Base-by-base conservation (phyloP, 2,888 invertebrate species). In the Heterodera filipjevi region DNA sequence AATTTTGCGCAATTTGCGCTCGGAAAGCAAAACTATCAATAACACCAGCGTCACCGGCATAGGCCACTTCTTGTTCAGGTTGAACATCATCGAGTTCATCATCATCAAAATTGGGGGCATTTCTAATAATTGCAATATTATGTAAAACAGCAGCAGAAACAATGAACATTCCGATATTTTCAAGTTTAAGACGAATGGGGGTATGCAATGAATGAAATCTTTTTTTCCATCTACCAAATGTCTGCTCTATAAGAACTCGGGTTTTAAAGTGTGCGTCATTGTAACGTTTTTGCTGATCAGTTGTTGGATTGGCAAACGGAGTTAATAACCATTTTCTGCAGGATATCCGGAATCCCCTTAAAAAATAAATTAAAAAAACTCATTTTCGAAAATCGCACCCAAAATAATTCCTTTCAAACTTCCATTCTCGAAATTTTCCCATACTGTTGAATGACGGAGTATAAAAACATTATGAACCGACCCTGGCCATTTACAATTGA, bases 81-180 rank as follows among this genome's bases (percentile, higher is more conserved):
- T 71, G 71, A 71, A 30, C 35, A 71, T 71, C 71, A 33, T 39
- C 44, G 32, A 72, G 19, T 39, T 72, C 72, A 39, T 72, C 72
- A 0, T 32, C 72, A 39, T 53, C 19, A 39, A 72, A 53, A 59
- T 59, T n/a, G 0, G 72, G 72, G 6, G 32, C 14, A 6, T 59
- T 49, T 3, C 72, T 39, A 39, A 53, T 32, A 72, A 39, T 72
- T 32, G 72, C 39, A 39, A 72, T 77, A 33, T 77, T 77, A 27
- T 77, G 77, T 19, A 77, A 39, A 10, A 77, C 78, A 16, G 78
- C 77, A 14, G 30, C 39, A 10, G 77, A 78, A 35, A 70, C 35
- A n/a, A 77, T 77, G 10, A 77, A 73, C 22, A 44, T 77, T 2
- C 76, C 76, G 27, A 77, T 44, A 49, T 30, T 39, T 35, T 77